A percentile compares a stretch with the other conserved stretches of the same genome.
Evolutionary conservation across 2,888 invertebrate genomes (phyloP).

Genomic region (Rhagonycha fulva): DNA sequence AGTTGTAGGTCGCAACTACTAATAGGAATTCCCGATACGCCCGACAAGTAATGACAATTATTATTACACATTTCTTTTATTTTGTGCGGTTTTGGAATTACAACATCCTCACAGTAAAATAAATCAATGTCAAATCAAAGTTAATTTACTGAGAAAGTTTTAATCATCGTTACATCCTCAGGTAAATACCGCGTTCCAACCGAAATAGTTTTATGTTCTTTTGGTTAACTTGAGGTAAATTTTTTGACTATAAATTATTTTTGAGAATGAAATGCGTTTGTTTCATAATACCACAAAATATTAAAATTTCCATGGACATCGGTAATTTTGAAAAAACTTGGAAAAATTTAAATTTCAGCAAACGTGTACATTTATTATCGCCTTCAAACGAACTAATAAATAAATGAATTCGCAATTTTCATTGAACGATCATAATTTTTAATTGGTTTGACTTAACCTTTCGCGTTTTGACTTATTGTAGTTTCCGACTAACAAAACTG

Average conservation of each 20-base stretch:
- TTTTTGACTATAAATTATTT: not conserved
- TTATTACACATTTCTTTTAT: not conserved
- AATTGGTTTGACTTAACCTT: not conserved
- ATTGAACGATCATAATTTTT: not conserved
- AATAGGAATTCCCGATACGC: conserved; percentile 21
- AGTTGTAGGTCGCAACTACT: not conserved
- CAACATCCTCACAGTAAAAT: not conserved
- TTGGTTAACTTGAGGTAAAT: not conserved
- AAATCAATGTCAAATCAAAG: not conserved
- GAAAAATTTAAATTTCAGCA: not conserved
- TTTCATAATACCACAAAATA: not conserved
- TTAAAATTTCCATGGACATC: not conserved
- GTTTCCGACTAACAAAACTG: not conserved
- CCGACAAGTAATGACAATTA: conserved; percentile 3
- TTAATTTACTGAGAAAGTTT: not conserved
- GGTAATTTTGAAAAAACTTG: not conserved
- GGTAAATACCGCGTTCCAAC: not conserved
- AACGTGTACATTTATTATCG: not conserved
- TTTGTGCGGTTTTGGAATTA: not conserved
- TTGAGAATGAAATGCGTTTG: not conserved
- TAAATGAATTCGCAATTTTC: not conserved
- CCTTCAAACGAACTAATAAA: not conserved
- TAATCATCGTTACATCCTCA: not conserved
- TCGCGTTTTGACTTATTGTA: not conserved
- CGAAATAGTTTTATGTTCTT: not conserved